Conservation (phyloP, 2,888 invertebrate species). For the Spisula solida region DNA sequence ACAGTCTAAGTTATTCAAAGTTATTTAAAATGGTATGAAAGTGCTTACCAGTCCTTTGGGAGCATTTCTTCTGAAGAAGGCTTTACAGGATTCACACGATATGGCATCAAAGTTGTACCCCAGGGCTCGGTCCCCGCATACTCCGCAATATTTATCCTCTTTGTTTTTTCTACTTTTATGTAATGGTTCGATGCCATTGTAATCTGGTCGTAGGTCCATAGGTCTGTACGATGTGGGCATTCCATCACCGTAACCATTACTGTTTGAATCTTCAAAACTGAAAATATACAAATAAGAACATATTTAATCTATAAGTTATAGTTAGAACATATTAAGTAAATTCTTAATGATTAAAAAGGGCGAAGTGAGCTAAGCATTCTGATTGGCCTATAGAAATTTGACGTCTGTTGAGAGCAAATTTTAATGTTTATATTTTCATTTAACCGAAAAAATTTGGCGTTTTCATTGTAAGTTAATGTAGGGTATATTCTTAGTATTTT, state of each 20-base stretch:
- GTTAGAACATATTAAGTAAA: no score
- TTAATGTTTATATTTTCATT: no score
- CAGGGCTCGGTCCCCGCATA: conserved; percentile 87
- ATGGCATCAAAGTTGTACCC: conserved; percentile 88
- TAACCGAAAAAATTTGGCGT: no score
- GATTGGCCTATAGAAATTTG: no score
- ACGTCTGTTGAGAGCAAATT: no score
- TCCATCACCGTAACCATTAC: conserved; percentile 77
- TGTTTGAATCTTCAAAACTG: conserved; percentile 85
- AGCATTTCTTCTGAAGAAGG: conserved; percentile 88
- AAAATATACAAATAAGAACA: conserved; percentile 60
- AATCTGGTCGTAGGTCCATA: conserved; percentile 81
- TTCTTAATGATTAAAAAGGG: no score
- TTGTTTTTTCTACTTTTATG: conserved; percentile 85
- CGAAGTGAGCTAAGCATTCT: no score
- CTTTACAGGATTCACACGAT: conserved; percentile 88
- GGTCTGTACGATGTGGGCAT: conserved; percentile 76
- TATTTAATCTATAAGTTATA: no score
- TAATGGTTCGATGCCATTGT: conserved; percentile 72
- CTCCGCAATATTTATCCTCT: conserved; percentile 87
- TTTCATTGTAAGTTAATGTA: no score
- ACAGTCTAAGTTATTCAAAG: no score
- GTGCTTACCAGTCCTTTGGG: conserved; percentile 87
- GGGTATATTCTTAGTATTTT: neutral
- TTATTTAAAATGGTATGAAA: neutral